Percentiles rank a stretch among this genome's conserved stretches.
phyloP scores from a whole-genome alignment of 2,888 invertebrate species.

The Cryptus armator region DNA sequence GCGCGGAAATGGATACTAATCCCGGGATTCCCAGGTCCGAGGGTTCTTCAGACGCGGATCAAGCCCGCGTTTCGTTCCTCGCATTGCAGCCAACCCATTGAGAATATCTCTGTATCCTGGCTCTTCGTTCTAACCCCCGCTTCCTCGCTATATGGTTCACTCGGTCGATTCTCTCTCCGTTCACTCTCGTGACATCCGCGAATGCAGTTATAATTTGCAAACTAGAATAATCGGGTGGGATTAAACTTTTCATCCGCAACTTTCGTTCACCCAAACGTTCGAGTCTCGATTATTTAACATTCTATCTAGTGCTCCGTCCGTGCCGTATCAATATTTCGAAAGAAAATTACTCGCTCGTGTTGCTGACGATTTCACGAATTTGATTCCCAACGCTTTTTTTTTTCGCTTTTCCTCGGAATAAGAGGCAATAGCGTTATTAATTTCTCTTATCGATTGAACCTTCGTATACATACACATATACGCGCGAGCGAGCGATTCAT shows the following conservation, averaged over 20 bases:
- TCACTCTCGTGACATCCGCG: not conserved
- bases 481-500: slow-evolving; percentile 10
- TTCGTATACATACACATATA: not conserved
- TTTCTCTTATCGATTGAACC: slow-evolving; percentile 8
- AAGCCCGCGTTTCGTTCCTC: slow-evolving; percentile 61
- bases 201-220: slow-evolving; percentile 28
- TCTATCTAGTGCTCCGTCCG: not conserved
- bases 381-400: no score
- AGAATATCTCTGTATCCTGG: slow-evolving; percentile 27
- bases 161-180: slow-evolving; percentile 11
- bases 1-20: slow-evolving; percentile 80
- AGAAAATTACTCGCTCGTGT: no score
- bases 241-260: slow-evolving; percentile 20
- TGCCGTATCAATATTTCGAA: not conserved
- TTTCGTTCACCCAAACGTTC: not conserved
- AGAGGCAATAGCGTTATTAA: not conserved
- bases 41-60: slow-evolving; percentile 72
- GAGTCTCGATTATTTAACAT: not conserved
- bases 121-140: not conserved
- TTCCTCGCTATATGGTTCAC: slow-evolving; percentile 14
- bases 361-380: no score
- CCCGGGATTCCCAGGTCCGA: slow-evolving; percentile 74
- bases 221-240: slow-evolving; percentile 20
- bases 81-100: slow-evolving; percentile 43
- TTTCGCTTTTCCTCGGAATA: no score